phyloP scores from a whole-genome alignment of 2,797 vertebrate genomes.

The Podarcis lilfordi region DNA sequence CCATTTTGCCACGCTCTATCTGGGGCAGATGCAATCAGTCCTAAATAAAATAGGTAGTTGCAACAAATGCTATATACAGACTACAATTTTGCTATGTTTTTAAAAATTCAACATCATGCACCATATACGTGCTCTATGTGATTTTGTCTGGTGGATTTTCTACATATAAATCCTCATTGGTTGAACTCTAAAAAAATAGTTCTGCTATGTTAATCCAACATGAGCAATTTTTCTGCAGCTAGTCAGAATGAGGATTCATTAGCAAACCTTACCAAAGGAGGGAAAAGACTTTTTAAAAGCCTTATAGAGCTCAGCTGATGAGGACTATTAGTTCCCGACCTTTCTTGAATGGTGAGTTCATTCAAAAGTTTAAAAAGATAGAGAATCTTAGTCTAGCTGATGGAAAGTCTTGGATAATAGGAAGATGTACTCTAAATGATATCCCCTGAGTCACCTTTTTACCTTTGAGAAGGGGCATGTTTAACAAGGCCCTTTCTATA shows the following conservation, averaged over 20 bases:
- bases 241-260: not conserved
- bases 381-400: not conserved
- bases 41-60: not conserved
- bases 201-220: conserved; percentile 1
- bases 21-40: not conserved
- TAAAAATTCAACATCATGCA: not conserved
- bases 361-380: conserved; percentile 11
- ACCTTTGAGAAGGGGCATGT: conserved; percentile 8
- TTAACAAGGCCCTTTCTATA: conserved; percentile 9
- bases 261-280: not conserved
- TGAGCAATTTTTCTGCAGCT: not conserved
- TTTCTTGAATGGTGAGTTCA: conserved; percentile 15
- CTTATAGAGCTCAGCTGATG: not conserved
- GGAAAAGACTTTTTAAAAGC: not conserved
- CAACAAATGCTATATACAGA: not conserved
- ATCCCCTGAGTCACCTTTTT: conserved; percentile 5
- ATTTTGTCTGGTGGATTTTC: not conserved
- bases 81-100: not conserved
- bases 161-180: not conserved
- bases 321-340: conserved; percentile 2
- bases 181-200: not conserved
- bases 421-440: conserved; percentile 17
- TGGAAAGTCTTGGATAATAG: conserved; percentile 17
- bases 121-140: not conserved
- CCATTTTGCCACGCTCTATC: not conserved